A percentile compares a stretch with the other conserved stretches of the same genome.
Evolutionary conservation across 2,888 invertebrate genomes (phyloP).

Genomic region (Drosophila nigritarsus): DNA sequence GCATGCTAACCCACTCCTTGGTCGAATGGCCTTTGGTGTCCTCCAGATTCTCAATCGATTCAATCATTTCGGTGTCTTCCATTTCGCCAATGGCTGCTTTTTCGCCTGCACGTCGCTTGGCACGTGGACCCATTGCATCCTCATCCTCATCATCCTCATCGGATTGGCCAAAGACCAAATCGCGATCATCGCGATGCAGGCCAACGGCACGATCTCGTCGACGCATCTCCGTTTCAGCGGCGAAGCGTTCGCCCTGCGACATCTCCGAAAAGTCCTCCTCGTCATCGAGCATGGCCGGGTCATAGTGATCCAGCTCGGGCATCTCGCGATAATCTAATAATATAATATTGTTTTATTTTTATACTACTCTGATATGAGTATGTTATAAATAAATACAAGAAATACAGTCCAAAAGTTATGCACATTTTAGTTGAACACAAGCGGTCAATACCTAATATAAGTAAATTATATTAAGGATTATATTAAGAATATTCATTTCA

Average conservation of each 20-base stretch:
- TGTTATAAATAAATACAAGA: background rate
- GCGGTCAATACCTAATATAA: background rate
- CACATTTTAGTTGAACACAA: background rate
- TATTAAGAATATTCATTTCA: background rate
- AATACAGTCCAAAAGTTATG: background rate
- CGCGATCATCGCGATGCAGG: conserved; percentile 91
- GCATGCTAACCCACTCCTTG: conserved; percentile 98
- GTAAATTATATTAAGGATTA: background rate
- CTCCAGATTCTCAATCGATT: conserved; percentile 98
- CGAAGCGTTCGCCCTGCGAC: conserved; percentile 93
- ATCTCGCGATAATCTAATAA: conserved; percentile 95
- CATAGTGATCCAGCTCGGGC: conserved; percentile 97
- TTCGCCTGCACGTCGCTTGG: conserved; percentile 93
- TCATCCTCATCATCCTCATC: conserved; percentile 90
- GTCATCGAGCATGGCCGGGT: conserved; percentile 93
- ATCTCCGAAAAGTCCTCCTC: conserved; percentile 93
- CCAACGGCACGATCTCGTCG: conserved; percentile 94
- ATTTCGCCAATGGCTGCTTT: conserved; percentile 93
- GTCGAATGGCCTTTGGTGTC: conserved; percentile 98
- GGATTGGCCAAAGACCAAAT: conserved; percentile 95
- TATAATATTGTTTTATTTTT: background rate
- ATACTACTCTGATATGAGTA: background rate
- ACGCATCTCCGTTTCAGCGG: conserved; percentile 96
- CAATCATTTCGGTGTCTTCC: conserved; percentile 93
- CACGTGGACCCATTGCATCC: conserved; percentile 85